Base-by-base conservation (phyloP, 1,140 invertebrate genomes). In the Aphis gossypii region DNA sequence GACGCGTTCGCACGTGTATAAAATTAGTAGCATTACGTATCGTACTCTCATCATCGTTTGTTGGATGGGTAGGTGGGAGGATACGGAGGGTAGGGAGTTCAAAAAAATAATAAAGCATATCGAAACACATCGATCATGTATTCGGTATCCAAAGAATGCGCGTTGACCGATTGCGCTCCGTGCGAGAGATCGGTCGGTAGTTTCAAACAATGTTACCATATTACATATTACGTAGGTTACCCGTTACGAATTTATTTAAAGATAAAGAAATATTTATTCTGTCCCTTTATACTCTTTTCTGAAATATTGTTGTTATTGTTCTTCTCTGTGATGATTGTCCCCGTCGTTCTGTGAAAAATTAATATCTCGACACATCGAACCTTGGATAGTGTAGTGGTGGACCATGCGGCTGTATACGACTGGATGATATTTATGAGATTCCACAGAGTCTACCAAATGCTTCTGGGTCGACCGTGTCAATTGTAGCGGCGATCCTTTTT, bases 401-500 rank as follows among this genome's bases (percentile, higher is more conserved):
- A 84, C 83, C 41, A 84, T 8, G 8, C 25, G 21, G 18, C 87
- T 48, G n/a, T 21, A 35, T 44, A 48, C 83, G 23, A 44, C 3
- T 84, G 38, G 38, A 84, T 54, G 2, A n/a, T 51, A 20, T 91
- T 25, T 51, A 56, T 38, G 44, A 35, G 91, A 92, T 92, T 92
- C 91, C 91, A 51, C 44, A 21, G 46, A 92, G 91, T 92, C 91
- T 92, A 51, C 46, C 20, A 25, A 82, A 76, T 18, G 38, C 30
- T 82, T 21, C 82, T n/a, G 56, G 90, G 56, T 68, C 68, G 68
- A 92, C 68, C 25, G 44, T 82, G 20, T 82, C 91, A 83, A 92
- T 92, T 82, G 91, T 51, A 51, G 68, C n/a, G 51, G 46, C 11
- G 68, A 92, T 92, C 91, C 91, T 46, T 92, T 92, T 84, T 35